phyloP scores from a whole-genome alignment of 2,113 vertebrate genomes.

The Prunella fulvescens region DNA sequence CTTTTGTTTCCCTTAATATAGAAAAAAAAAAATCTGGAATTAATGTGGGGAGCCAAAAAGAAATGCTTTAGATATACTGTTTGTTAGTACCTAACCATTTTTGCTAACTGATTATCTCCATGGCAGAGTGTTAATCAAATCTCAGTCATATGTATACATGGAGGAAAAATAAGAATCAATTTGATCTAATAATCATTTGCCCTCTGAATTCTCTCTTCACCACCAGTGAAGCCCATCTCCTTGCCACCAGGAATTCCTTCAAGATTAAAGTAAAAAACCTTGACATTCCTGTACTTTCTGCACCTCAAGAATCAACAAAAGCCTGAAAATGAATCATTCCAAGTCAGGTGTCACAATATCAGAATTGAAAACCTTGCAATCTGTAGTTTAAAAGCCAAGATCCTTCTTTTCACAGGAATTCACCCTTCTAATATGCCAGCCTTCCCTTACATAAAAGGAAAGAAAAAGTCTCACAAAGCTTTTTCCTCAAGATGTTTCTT shows the following conservation, averaged over 20 bases:
- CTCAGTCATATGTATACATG: neutral
- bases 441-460: neutral
- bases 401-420: neutral
- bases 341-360: neutral
- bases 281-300: neutral
- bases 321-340: neutral
- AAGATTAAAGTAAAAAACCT: neutral
- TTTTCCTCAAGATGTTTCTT: neutral
- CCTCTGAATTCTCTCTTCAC: neutral
- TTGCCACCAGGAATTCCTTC: neutral
- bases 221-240: neutral
- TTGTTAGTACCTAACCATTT: neutral
- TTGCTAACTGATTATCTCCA: neutral
- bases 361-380: neutral
- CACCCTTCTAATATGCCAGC: neutral
- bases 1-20: neutral
- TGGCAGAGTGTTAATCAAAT: neutral
- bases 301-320: neutral
- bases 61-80: neutral
- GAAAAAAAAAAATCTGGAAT: neutral
- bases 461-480: neutral
- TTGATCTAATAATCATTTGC: neutral
- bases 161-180: neutral
- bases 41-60: neutral
- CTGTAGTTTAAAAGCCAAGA: neutral